phyloP scores from a whole-genome alignment of 2,797 vertebrate genomes.

The Enteromius afrohamiltoni region DNA sequence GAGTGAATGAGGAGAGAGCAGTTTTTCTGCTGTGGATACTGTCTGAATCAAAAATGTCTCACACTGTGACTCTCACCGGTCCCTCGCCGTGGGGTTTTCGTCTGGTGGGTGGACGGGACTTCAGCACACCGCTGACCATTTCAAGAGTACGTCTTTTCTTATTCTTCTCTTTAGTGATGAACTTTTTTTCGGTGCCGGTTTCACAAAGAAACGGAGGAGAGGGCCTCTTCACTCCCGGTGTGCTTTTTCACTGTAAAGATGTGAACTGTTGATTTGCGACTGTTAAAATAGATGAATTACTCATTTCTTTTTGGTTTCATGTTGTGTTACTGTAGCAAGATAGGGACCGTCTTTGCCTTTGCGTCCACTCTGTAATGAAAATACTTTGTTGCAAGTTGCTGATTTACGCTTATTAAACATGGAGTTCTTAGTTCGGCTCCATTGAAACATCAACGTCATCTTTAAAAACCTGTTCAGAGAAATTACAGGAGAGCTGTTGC shows the following conservation, averaged over 20 bases:
- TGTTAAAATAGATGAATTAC: background rate
- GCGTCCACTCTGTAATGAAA: background rate
- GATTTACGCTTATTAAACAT: background rate
- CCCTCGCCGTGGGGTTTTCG: constrained; percentile 97
- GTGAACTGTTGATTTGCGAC: too few relatives aligned
- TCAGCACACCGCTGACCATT: constrained; percentile 91
- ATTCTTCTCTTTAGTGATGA: constrained; percentile 12
- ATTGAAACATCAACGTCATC: background rate
- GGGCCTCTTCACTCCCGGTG: background rate
- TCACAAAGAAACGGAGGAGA: background rate
- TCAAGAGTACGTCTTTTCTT: constrained; percentile 85
- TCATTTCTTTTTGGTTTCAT: background rate
- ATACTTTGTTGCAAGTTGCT: background rate
- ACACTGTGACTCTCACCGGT: constrained; percentile 86
- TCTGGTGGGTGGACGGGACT: constrained; percentile 93
- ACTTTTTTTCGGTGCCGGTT: background rate
- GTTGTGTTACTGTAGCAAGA: background rate
- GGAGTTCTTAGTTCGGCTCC: too few relatives aligned
- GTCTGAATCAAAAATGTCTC: constrained; percentile 76
- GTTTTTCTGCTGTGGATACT: constrained; percentile 45
- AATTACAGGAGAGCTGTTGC: background rate
- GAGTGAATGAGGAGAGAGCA: constrained; percentile 59
- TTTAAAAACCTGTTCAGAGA: background rate
- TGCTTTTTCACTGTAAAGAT: background rate
- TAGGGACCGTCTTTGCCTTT: background rate